These are phyloP conservation scores for Poeciliopsis turneri DNA, from an alignment of 2,797 vertebrate genomes.

Conservation along the genomic window DNA sequence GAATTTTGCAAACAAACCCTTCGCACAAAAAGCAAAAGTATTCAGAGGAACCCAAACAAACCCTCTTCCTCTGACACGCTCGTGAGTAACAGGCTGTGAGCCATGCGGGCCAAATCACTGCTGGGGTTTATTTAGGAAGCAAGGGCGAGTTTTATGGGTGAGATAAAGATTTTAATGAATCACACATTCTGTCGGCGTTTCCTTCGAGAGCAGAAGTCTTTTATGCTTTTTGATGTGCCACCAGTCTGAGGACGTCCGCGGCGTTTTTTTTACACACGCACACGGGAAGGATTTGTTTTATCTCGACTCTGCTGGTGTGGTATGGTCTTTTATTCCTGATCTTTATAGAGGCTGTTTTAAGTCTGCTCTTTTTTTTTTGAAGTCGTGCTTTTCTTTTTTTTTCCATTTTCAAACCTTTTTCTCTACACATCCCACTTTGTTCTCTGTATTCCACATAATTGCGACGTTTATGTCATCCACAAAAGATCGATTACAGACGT, in stretches of 20 bases:
- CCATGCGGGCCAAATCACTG: conserved; percentile 49
- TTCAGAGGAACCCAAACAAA: conserved; percentile 13
- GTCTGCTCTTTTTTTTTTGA: conserved; percentile 28
- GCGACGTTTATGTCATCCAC: conserved; percentile 37
- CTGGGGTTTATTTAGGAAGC: conserved; percentile 56
- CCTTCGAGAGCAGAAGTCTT: conserved; percentile 35
- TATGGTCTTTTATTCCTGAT: conserved; percentile 54
- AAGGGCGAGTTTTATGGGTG: conserved; percentile 41
- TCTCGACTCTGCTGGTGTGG: conserved; percentile 54
- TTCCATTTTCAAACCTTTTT: conserved; percentile 1
- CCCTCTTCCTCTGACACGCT: conserved; percentile 6
- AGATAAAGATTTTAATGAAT: conserved; percentile 63
- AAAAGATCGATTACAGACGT: conserved; percentile 62
- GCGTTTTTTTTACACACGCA: conserved; percentile 44
- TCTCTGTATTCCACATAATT: conserved; percentile 34
- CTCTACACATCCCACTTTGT: conserved; percentile 1
- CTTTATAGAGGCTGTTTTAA: conserved; percentile 52
- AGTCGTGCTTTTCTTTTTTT: conserved; percentile 39
- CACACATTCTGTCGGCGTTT: conserved; percentile 62
- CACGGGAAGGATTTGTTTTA: conserved; percentile 62
- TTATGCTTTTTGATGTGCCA: conserved; percentile 63
- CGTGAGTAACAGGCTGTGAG: conserved; percentile 39
- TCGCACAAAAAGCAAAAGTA: conserved; percentile 26
- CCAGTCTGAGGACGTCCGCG: conserved; percentile 45
- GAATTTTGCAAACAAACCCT: background rate